Percentiles rank a stretch among this genome's conserved stretches.
Evolutionary conservation across 2,888 invertebrate genomes (phyloP).

Genomic region (Ennomos quercinarius): DNA sequence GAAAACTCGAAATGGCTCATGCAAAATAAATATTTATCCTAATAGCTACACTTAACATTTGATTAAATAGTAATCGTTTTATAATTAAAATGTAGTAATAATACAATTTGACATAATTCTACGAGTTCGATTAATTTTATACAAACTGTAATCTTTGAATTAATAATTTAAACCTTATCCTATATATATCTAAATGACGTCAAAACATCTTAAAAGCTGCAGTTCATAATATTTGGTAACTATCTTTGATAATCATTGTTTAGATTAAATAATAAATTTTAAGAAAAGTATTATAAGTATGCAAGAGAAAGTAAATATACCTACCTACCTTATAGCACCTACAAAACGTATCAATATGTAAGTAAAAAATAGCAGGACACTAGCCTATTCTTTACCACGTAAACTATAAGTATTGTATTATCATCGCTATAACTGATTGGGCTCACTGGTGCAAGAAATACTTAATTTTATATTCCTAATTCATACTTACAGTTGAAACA

Average conservation of each 20-base stretch:
- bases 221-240: conserved; percentile 52
- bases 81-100: not conserved
- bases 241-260: conserved; percentile 33
- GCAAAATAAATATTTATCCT: not conserved
- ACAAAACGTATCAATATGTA: too few relatives aligned
- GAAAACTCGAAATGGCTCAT: too few relatives aligned
- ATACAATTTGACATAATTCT: too few relatives aligned
- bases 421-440: not conserved
- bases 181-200: conserved; percentile 4
- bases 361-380: too few relatives aligned
- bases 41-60: not conserved
- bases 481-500: conserved; percentile 5
- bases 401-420: too few relatives aligned
- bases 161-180: conserved; percentile 1
- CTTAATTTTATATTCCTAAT: not conserved
- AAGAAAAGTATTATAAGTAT: too few relatives aligned
- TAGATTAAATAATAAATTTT: not conserved
- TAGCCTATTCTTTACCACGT: too few relatives aligned
- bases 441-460: not conserved
- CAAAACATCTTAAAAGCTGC: not conserved
- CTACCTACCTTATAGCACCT: too few relatives aligned
- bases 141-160: not conserved
- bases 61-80: conserved; percentile 1
- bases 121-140: too few relatives aligned
- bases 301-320: too few relatives aligned